These are phyloP conservation scores for Ditylenchus weischeri DNA, from an alignment of 2,888 invertebrate species.

Conservation along the genomic window DNA sequence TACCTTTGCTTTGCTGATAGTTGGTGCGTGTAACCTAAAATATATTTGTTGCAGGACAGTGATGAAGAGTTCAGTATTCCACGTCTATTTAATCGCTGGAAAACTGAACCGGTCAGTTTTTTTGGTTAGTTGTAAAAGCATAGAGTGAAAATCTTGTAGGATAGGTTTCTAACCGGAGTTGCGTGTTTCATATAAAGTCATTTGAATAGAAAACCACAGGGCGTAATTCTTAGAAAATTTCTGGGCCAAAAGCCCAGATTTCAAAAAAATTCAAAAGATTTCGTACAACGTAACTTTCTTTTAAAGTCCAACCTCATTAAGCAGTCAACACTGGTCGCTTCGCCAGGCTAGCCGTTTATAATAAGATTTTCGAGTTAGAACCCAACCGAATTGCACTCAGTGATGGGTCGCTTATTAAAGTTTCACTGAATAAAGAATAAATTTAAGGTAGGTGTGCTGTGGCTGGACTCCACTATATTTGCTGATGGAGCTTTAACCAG, in stretches of 20 bases:
- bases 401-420: background rate
- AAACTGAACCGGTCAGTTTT: constrained; percentile 82
- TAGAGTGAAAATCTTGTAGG: background rate
- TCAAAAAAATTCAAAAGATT: too few species aligned
- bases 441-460: constrained; percentile 16
- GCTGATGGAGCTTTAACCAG: too few species aligned
- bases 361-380: background rate
- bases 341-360: background rate
- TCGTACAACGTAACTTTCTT: too few species aligned
- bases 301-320: constrained; percentile 1
- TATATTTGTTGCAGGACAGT: constrained; percentile 58
- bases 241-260: too few species aligned
- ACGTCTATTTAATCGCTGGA: constrained; percentile 74
- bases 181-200: too few species aligned
- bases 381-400: background rate
- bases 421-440: background rate
- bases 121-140: background rate
- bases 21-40: constrained; percentile 64
- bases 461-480: constrained; percentile 21
- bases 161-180: too few species aligned
- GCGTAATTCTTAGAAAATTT: too few species aligned
- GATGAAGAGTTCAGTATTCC: constrained; percentile 65
- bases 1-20: constrained; percentile 49
- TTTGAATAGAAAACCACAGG: too few species aligned
- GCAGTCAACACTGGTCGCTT: too few species aligned